These are phyloP conservation scores for Sorex maritimensis DNA, from an alignment of 2,797 vertebrate species.

Conservation along the genomic window DNA sequence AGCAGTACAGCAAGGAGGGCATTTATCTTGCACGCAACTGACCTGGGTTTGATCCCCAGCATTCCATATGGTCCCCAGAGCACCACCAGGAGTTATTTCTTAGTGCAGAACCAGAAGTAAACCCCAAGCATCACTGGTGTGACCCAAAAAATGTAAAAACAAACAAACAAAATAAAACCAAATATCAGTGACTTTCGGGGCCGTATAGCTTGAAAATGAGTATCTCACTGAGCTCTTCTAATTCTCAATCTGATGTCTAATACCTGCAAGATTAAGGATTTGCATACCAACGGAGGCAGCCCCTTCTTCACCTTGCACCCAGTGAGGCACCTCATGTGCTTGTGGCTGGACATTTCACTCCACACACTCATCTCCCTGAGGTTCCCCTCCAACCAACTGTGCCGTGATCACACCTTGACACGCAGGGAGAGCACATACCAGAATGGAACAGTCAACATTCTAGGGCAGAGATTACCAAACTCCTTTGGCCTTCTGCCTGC, in stretches of 20 bases:
- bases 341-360: neutral
- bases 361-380: neutral
- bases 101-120: too few species aligned
- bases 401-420: neutral
- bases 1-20: too few species aligned
- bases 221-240: slow-evolving; percentile 37
- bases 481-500: too few species aligned
- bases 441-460: neutral
- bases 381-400: neutral
- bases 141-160: too few species aligned
- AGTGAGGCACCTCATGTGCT: neutral
- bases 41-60: too few species aligned
- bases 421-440: neutral
- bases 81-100: too few species aligned
- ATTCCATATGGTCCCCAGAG: too few species aligned
- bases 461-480: too few species aligned
- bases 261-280: neutral
- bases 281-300: neutral
- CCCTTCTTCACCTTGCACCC: neutral
- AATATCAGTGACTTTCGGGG: too few species aligned
- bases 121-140: too few species aligned
- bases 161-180: too few species aligned
- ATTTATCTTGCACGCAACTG: too few species aligned
- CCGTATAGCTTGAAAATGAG: neutral
- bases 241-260: slow-evolving; percentile 7